phyloP scores from a whole-genome alignment of 2,113 vertebrate genomes.

The Pithys albifrons region DNA sequence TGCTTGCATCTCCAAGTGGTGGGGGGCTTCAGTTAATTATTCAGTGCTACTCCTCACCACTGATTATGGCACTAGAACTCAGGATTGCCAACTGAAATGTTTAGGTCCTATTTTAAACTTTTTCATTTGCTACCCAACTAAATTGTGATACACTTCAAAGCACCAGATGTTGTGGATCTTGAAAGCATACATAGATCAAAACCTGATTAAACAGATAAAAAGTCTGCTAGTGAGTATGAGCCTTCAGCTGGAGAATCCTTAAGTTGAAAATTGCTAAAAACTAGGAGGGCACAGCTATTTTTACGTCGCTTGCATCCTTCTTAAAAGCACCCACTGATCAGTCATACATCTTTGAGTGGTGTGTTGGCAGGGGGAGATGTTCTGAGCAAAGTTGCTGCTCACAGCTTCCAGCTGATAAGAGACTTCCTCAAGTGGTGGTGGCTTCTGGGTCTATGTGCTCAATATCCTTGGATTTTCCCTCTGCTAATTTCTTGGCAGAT shows the following conservation, averaged over 20 bases:
- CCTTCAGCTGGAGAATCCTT: background rate
- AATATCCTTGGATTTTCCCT: background rate
- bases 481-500: background rate
- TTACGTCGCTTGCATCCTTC: conserved; percentile 4
- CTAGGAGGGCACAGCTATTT: background rate
- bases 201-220: background rate
- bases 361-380: background rate
- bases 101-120: background rate
- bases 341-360: background rate
- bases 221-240: background rate
- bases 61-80: background rate
- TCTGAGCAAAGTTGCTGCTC: background rate
- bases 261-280: background rate
- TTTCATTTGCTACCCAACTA: background rate
- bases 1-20: background rate
- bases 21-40: background rate
- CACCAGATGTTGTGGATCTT: background rate
- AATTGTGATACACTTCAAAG: background rate
- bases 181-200: background rate
- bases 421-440: background rate
- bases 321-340: background rate
- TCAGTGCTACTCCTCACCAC: background rate
- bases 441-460: background rate
- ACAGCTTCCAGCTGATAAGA: background rate
- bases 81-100: background rate